These are phyloP conservation scores for Hepsetus odoe DNA, from an alignment of 2,113 vertebrate species.

Conservation along the genomic window DNA sequence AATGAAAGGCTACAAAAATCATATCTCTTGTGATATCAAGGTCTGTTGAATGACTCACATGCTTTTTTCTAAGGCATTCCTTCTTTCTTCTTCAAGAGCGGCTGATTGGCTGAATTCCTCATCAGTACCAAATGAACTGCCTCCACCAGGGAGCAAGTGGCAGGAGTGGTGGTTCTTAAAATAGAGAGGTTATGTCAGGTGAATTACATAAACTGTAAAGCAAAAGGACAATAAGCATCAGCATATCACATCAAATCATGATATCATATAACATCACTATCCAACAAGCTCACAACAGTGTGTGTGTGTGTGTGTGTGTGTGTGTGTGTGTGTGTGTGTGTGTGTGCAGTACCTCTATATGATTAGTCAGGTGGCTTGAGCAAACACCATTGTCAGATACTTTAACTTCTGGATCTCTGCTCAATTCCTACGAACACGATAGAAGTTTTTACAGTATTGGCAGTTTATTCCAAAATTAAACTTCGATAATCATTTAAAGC, in stretches of 20 bases:
- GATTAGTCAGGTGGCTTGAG: slow-evolving; percentile 20
- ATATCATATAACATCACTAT: no score
- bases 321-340: not conserved
- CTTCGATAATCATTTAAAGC: no score
- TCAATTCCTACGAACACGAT: slow-evolving; percentile 17
- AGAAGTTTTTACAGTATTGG: not conserved
- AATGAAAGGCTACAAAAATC: not conserved
- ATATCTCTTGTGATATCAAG: not conserved
- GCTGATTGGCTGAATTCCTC: slow-evolving; percentile 70
- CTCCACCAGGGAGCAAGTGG: slow-evolving; percentile 62
- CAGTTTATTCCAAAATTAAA: no score
- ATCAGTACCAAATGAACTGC: slow-evolving; percentile 59
- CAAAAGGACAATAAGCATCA: not conserved
- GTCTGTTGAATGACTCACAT: slow-evolving; percentile 73
- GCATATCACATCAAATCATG: not conserved
- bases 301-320: not conserved
- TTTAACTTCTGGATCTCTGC: not conserved
- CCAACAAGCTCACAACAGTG: no score
- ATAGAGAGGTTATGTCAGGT: not conserved
- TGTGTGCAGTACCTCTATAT: slow-evolving; percentile 6
- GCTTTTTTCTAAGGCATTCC: slow-evolving; percentile 83
- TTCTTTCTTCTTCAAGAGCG: slow-evolving; percentile 72
- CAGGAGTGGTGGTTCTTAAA: slow-evolving; percentile 66
- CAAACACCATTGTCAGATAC: slow-evolving; percentile 13
- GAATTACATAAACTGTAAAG: slow-evolving; percentile 4